These are phyloP conservation scores for Drosophila mauritiana DNA, from an alignment of 1,140 invertebrate genomes.

Conservation along the genomic window DNA sequence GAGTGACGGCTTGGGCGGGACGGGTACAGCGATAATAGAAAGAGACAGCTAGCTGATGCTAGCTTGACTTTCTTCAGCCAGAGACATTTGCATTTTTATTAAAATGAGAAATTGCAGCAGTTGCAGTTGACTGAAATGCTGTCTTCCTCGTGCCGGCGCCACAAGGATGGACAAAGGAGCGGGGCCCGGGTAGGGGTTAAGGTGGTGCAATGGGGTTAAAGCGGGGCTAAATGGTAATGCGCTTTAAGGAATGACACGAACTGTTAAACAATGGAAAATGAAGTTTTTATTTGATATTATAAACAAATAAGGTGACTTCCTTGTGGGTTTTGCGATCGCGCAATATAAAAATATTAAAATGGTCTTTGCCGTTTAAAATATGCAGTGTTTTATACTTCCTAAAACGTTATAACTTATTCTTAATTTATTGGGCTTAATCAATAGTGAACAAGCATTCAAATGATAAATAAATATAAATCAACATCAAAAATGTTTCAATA, in stretches of 20 bases:
- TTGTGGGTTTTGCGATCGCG: neutral
- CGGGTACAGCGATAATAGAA: constrained; percentile 17
- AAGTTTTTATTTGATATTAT: constrained; percentile 19
- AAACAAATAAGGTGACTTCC: constrained; percentile 7
- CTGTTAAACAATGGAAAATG: constrained; percentile 22
- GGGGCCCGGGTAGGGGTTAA: neutral
- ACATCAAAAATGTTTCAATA: too few relatives aligned
- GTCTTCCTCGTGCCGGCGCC: constrained; percentile 31
- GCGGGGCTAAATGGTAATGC: neutral
- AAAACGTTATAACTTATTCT: too few relatives aligned
- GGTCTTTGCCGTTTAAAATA: too few relatives aligned
- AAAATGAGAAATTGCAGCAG: constrained; percentile 78
- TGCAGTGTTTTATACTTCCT: too few relatives aligned
- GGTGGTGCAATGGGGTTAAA: constrained; percentile 9
- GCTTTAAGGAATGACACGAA: constrained; percentile 5
- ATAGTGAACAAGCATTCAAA: too few relatives aligned
- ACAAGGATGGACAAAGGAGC: constrained; percentile 33
- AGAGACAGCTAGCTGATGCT: constrained; percentile 21
- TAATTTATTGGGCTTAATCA: too few relatives aligned
- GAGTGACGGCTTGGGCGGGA: neutral
- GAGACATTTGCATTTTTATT: constrained; percentile 80
- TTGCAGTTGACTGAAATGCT: constrained; percentile 56
- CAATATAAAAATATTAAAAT: too few relatives aligned
- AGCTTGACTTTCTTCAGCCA: constrained; percentile 66
- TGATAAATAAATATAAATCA: too few relatives aligned